Evolutionary conservation across 2,113 vertebrate species (phyloP).

Genomic region (Vanacampus margaritifer): DNA sequence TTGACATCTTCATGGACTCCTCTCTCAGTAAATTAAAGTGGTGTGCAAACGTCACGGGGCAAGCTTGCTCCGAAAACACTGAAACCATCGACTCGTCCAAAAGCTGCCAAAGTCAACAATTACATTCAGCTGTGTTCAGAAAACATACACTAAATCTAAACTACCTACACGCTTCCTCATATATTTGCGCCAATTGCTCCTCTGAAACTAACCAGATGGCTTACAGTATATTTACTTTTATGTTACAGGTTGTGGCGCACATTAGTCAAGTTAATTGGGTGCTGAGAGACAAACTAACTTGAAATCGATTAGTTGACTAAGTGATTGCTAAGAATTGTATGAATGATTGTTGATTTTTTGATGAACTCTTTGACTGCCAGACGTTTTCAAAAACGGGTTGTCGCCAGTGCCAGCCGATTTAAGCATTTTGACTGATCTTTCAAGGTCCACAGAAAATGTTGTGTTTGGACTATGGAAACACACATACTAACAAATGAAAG

Average conservation of each 20-base stretch:
- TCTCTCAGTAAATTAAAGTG: slow-evolving; percentile 43
- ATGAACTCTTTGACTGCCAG: too few species aligned
- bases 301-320: not conserved
- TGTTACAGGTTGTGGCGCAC: not conserved
- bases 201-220: not conserved
- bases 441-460: too few species aligned
- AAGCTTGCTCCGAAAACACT: slow-evolving; percentile 34
- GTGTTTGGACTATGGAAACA: too few species aligned
- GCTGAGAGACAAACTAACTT: not conserved
- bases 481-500: too few species aligned
- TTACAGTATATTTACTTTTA: slow-evolving; percentile 1
- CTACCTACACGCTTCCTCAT: slow-evolving; percentile 3
- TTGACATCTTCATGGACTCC: slow-evolving; percentile 62
- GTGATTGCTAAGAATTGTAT: not conserved
- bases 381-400: too few species aligned
- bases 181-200: slow-evolving; percentile 8
- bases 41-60: slow-evolving; percentile 4
- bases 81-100: not conserved
- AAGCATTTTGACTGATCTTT: too few species aligned
- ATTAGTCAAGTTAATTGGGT: slow-evolving; percentile 2
- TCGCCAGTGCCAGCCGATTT: too few species aligned
- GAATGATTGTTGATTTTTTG: not conserved
- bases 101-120: slow-evolving; percentile 18
- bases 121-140: slow-evolving; percentile 28
- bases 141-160: slow-evolving; percentile 36